These are phyloP conservation scores for Polyommatus iphigenia DNA, from an alignment of 2,888 invertebrate genomes.

Conservation along the genomic window DNA sequence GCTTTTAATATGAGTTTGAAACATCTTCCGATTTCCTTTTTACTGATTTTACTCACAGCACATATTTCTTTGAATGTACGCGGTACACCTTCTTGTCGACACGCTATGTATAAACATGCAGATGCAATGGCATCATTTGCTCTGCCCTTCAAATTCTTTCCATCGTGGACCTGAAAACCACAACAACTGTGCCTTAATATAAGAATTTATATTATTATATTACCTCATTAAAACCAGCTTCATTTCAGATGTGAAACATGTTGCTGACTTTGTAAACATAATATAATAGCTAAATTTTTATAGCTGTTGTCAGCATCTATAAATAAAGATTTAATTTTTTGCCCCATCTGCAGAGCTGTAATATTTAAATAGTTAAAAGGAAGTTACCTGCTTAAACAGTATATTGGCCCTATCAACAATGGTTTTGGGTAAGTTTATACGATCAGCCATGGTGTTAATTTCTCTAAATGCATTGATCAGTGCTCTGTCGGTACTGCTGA, in stretches of 20 bases:
- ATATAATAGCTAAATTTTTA: no score
- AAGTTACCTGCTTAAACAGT: constrained; percentile 93
- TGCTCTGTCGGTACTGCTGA: constrained; percentile 96
- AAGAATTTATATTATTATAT: no score
- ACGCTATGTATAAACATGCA: constrained; percentile 99
- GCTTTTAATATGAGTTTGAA: constrained; percentile 98
- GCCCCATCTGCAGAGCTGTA: no score
- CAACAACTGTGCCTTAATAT: background rate
- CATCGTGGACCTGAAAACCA: constrained; percentile 88
- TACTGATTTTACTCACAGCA: constrained; percentile 98
- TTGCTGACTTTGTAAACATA: no score
- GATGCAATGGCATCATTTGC: constrained; percentile 99
- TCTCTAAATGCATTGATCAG: constrained; percentile 97
- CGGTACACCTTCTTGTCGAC: constrained; percentile 98
- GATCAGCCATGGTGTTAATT: constrained; percentile 98
- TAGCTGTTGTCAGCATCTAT: no score
- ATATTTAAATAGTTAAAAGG: background rate
- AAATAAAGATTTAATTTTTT: no score
- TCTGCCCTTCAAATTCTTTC: constrained; percentile 96
- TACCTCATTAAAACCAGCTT: no score
- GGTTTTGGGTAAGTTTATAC: constrained; percentile 97
- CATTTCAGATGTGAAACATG: no score
- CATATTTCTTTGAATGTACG: constrained; percentile 99
- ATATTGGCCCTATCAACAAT: constrained; percentile 98
- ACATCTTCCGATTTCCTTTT: constrained; percentile 99